Base-by-base conservation (phyloP, 2,888 invertebrate species). In the Troides oblongomaculatus region DNA sequence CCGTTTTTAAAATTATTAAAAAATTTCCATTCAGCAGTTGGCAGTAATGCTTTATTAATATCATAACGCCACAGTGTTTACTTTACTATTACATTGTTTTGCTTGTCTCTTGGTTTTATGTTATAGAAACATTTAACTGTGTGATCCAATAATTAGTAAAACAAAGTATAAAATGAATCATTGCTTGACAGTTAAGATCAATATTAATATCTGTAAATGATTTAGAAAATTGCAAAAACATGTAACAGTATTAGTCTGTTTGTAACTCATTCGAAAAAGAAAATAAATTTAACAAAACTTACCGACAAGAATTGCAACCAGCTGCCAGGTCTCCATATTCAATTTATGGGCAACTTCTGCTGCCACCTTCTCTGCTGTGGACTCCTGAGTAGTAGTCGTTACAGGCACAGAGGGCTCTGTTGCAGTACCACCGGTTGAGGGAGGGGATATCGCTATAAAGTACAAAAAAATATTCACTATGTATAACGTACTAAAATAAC, bases 251-350 rank as follows among this genome's bases (percentile, higher is more conserved):
- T 46, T 18, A n/a, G 2, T 5, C 6, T 53, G 5, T 2, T 17
- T 17, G 18, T 43, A 43, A 46, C 1, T 53, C n/a, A 17, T 18
- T 1, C 50, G 2, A n/a, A n/a, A 18, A n/a, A 53, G 5, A 5
- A 53, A 53, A 53, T 53, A n/a, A n/a, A 53, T n/a, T 7, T 53
- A 53, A 53, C 18, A 53, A 18, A 7, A 2, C 53, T 89, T 89
- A 96, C 97, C 96, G 84, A 97, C 96, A 78, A 97, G 94, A 82
- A 97, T 97, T 77, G 97, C 95, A 70, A 97, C 96, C 72, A 97
- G 93, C 73, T 95, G 97, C 97, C 97, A 97, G 79, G 96, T 94
- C 75, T 97, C 96, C 84, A 97, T 94, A 74, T 97, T 96, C 84
- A 96, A 94, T 80, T 95, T 95, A 72, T 94, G 94, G 46, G 96